Base-by-base conservation (phyloP, 1,140 invertebrate species). In the Brachionus calyciflorus region DNA sequence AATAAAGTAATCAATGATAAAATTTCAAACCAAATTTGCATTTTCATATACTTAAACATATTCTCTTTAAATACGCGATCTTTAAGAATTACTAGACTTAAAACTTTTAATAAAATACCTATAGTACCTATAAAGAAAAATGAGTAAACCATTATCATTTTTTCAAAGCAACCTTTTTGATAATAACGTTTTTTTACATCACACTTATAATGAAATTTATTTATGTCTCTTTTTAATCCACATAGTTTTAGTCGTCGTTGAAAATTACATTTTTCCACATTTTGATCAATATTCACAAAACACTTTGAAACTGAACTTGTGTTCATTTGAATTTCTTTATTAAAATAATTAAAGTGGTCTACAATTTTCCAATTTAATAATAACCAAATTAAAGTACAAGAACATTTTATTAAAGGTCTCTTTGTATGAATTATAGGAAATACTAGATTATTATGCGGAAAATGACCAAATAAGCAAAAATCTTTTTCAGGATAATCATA, bases 391-490 rank as follows among this genome's bases (percentile, higher is more conserved):
- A 65, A 12, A 19, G 60, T 65, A 28, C 60, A 65, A 19, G 60
- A 44, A 24, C 60, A 65, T 14, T 41, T 21, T n/a, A n/a, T n/a
- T 19, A 65, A 10, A 14, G 26, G 7, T 10, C 6, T 1, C 17
- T 44, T 65, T 14, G 60, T 24, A 21, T 44, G 5, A 7, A 65
- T 44, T 41, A 65, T 65, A 24, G 60, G 60, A 65, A 65, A 65
- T 1, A 65, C 60, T 24, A 24, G 44, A 44, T 65, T 46, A 5
- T 14, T 0, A 37, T 65, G 60, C 17, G 60, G 60, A 44, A 65
- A 65, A 26, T 65, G 1, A 14, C 24, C 12, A 44, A 65, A 65
- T 0, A 44, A 24, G 12, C 60, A 65, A 65, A 65, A 65, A 65
- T 65, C 60, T 3, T 26, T 12, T 3, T 65, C 60, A n/a, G 60